phyloP scores from a whole-genome alignment of 2,888 invertebrate species.

The Gisinianus flammeolus region DNA sequence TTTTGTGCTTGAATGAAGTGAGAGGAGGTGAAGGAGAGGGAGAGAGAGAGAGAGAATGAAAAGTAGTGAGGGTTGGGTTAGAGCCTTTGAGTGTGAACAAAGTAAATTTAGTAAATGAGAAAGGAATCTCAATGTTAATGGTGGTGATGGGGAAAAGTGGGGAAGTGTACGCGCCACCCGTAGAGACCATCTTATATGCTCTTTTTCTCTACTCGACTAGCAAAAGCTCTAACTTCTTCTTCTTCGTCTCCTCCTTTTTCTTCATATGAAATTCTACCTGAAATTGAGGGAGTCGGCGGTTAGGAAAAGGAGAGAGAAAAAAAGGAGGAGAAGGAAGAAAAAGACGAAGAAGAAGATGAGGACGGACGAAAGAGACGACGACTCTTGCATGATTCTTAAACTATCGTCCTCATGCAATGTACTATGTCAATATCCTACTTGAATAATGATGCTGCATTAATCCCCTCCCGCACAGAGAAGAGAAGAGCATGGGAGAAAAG shows the following conservation, averaged over 20 bases:
- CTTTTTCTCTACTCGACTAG: neutral
- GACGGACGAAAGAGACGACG: neutral
- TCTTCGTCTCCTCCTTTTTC: neutral
- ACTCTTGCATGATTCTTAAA: constrained; percentile 34
- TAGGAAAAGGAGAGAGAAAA: neutral
- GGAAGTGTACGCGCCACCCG: neutral
- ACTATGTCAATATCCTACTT: constrained; percentile 57
- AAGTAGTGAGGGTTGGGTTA: neutral
- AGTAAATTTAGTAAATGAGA: constrained; percentile 18
- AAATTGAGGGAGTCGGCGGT: neutral
- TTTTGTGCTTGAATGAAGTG: neutral
- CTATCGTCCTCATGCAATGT: constrained; percentile 42
- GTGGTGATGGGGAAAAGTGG: neutral
- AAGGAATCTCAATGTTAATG: neutral
- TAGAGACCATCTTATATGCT: neutral
- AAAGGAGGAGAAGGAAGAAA: constrained; percentile 4
- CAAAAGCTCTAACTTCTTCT: neutral
- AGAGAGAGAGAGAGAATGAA: neutral
- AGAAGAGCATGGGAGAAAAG: constrained; percentile 10
- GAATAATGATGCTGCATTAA: constrained; percentile 53
- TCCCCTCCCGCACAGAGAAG: constrained; percentile 38
- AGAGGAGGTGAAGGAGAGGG: neutral
- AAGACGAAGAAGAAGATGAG: neutral
- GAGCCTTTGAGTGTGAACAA: constrained; percentile 17
- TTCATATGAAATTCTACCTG: constrained; percentile 14